Evolutionary conservation across 2,113 vertebrate genomes (phyloP).

Genomic region (Anser cygnoides): DNA sequence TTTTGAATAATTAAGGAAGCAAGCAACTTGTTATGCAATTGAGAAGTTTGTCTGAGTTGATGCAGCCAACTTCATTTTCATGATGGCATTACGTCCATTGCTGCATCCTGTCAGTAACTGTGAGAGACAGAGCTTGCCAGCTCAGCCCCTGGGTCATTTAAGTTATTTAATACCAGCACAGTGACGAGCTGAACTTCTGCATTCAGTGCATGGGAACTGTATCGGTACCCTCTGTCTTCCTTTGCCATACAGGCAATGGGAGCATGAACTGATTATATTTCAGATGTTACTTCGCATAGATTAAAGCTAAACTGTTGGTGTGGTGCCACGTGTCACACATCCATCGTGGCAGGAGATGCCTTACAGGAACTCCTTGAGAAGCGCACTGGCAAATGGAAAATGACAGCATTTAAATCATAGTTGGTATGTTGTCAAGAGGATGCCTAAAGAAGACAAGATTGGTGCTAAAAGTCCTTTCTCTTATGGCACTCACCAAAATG

Average conservation of each 20-base stretch:
- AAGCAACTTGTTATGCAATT: not conserved
- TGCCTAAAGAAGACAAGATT: not conserved
- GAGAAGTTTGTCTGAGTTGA: slow-evolving; percentile 16
- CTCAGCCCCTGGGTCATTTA: not conserved
- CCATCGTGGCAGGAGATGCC: not conserved
- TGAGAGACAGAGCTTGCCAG: slow-evolving; percentile 1
- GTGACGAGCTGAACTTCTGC: not conserved
- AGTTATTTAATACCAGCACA: not conserved
- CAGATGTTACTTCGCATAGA: not conserved
- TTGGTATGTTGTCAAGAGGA: not conserved
- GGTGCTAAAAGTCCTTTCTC: not conserved
- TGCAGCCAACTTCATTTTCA: slow-evolving; percentile 38
- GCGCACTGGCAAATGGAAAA: not conserved
- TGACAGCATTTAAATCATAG: not conserved
- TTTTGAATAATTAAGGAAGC: slow-evolving; percentile 59
- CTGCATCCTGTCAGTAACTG: slow-evolving; percentile 35
- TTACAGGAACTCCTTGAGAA: not conserved
- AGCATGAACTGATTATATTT: not conserved
- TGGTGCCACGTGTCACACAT: not conserved
- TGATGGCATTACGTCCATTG: not conserved
- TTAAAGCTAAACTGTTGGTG: not conserved
- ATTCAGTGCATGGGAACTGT: not conserved
- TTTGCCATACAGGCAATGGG: not conserved
- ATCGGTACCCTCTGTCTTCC: not conserved
- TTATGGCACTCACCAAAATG: not conserved